Percentiles rank a stretch among this genome's conserved stretches.
Conservation (phyloP, 2,113 vertebrate species). For the Plecotus auritus region DNA sequence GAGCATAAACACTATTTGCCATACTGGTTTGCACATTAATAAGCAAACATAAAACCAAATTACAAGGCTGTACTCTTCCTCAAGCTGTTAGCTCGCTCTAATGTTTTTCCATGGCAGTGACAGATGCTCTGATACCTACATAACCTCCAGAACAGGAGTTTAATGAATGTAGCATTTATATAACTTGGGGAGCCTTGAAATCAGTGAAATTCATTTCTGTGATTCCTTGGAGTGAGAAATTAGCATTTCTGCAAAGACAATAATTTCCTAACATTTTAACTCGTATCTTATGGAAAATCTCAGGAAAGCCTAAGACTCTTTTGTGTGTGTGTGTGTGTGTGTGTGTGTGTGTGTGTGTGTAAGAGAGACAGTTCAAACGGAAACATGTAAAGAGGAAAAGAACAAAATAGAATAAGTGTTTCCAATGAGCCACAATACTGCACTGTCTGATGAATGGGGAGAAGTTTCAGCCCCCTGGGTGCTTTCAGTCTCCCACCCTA, state of each 20-base stretch:
- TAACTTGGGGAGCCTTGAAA: constrained; percentile 48
- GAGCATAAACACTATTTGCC: background rate
- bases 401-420: background rate
- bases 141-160: constrained; percentile 26
- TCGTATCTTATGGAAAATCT: constrained; percentile 11
- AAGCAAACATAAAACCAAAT: constrained; percentile 38
- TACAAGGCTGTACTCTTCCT: constrained; percentile 25
- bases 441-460: background rate
- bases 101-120: constrained; percentile 5
- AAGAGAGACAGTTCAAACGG: background rate
- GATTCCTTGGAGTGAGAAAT: constrained; percentile 41
- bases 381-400: background rate
- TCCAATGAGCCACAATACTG: background rate
- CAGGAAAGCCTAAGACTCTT: background rate
- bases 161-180: constrained; percentile 37
- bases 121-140: constrained; percentile 36
- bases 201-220: constrained; percentile 43
- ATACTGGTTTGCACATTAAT: background rate
- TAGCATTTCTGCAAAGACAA: constrained; percentile 56
- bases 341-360: too few relatives aligned
- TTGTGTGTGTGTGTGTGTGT: too few relatives aligned
- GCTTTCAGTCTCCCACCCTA: background rate
- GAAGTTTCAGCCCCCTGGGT: background rate
- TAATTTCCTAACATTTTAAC: constrained; percentile 53
- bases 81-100: background rate